Evolutionary conservation across 2,888 invertebrate species (phyloP), one percentile per base, ranked within the genome.

Genomic region (Microchrysa polita): DNA sequence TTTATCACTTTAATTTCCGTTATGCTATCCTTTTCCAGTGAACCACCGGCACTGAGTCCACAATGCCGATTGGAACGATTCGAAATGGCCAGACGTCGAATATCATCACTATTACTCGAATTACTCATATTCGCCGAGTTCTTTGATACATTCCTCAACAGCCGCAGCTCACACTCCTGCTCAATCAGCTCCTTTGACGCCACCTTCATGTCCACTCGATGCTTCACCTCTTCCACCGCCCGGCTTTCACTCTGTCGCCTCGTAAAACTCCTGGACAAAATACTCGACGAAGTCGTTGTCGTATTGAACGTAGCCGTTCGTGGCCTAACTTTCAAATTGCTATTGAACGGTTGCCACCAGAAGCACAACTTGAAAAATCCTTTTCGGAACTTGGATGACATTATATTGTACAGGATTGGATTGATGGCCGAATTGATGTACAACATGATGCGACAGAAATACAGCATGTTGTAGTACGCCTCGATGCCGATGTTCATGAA

Each of bases 401-500:
- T 94, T 77, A 96, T 86, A 82, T 95, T 96, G 82, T 96, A 96
- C n/a, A 96, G 86, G 78, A 96, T 92, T 0, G 96, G 96, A 84
- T 96, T 96, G 78, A 95, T 89, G 53, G 95, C 95, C 2, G 95
- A 95, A 84, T 96, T 96, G 76, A 95, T 87, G 81, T 95, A 96
- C 71, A 94, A 86, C 92, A 96, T 93, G 65, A 94, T 91, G 77
- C 96, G 88, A 76, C 93, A 92, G 82, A 95, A 93, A 82, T 93
- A 94, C 42, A 96, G 85, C 65, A 96, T 87, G 80, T 91, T 93
- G 82, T 94, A 93, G 86, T 93, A 95, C 74, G 89, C 90, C 78
- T 94, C 93, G 22, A 91, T 86, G 52, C 93, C 93, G 16, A 96
- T 86, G 67, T 88, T 87, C 57, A 88, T 86, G 52, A 93, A 86